These are phyloP conservation scores for Monochamus alternatus DNA, from an alignment of 2,888 invertebrate genomes.

Conservation along the genomic window DNA sequence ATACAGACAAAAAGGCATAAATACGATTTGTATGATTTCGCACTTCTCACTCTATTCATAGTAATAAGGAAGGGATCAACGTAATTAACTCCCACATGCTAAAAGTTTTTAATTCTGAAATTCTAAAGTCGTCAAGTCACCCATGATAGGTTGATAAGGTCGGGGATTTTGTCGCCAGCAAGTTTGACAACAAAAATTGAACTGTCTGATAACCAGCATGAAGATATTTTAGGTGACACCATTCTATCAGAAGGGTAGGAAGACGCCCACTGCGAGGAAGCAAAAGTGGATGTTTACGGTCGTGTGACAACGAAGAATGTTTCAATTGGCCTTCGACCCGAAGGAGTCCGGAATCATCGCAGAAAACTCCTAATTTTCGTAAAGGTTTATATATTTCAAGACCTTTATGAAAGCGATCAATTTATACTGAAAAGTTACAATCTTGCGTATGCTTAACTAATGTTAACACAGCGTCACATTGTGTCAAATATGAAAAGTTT, in stretches of 20 bases:
- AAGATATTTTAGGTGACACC: conserved; percentile 21
- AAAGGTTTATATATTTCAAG: neutral
- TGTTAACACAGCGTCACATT: neutral
- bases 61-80: too few relatives aligned
- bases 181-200: neutral
- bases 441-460: conserved; percentile 17
- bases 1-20: too few relatives aligned
- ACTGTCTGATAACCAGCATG: conserved; percentile 28
- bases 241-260: neutral
- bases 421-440: neutral
- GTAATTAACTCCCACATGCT: too few relatives aligned
- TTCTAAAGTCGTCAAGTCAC: too few relatives aligned
- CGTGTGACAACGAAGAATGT: neutral
- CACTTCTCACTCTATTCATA: too few relatives aligned
- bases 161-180: conserved; percentile 28
- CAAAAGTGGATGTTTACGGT: conserved; percentile 18
- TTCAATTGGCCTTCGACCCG: too few relatives aligned
- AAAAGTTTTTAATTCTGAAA: conserved; percentile 7
- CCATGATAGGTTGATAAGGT: too few relatives aligned
- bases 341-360: too few relatives aligned
- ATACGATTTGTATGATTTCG: too few relatives aligned
- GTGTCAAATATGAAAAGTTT: neutral
- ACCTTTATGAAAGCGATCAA: neutral
- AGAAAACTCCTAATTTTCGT: neutral
- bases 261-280: conserved; percentile 15